phyloP scores from a whole-genome alignment of 2,888 invertebrate species.

The Trisateles emortualis region DNA sequence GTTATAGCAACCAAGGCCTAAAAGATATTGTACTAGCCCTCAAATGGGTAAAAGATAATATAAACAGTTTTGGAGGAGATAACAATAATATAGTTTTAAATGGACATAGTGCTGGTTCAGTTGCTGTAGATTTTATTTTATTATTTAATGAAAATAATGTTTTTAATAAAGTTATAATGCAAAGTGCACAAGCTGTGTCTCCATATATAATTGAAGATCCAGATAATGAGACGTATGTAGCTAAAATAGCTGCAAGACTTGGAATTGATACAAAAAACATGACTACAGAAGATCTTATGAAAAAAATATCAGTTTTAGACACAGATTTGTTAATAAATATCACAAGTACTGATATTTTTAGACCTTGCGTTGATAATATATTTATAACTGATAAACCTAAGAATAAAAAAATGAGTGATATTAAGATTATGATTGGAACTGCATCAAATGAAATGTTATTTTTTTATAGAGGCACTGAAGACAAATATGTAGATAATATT shows the following conservation, averaged over 20 bases:
- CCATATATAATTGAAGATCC: background rate
- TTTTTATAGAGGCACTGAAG: background rate
- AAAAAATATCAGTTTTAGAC: background rate
- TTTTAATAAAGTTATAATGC: background rate
- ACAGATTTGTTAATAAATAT: background rate
- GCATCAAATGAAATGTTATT: background rate
- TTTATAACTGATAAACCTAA: background rate
- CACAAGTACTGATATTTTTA: background rate
- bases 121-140: conserved; percentile 41
- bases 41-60: conserved; percentile 55
- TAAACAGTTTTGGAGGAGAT: conserved; percentile 54
- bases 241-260: background rate
- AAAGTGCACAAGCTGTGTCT: background rate
- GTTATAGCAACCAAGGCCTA: conserved; percentile 58
- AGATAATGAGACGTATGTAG: background rate
- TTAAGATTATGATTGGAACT: background rate
- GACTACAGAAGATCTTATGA: background rate
- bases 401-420: background rate
- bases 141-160: conserved; percentile 27
- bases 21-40: conserved; percentile 55
- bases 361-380: background rate
- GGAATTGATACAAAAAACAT: background rate
- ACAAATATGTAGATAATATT: background rate
- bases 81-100: conserved; percentile 46
- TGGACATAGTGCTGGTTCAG: conserved; percentile 52